Evolutionary conservation across 2,113 vertebrate genomes (phyloP).

Genomic region (Labrus mixtus): DNA sequence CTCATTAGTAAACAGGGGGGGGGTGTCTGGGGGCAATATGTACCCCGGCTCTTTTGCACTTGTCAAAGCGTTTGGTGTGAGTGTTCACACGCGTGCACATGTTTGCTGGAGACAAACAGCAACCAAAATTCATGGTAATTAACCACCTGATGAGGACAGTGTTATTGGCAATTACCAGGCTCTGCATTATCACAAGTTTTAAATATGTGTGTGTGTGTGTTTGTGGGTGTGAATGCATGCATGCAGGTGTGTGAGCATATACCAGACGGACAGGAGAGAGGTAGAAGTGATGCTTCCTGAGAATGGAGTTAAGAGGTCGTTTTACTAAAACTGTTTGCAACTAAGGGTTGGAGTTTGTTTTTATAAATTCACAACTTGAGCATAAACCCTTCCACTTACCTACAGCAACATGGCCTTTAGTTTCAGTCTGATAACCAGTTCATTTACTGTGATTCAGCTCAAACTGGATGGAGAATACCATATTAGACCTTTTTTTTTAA

Average conservation of each 20-base stretch:
- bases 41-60: conserved; percentile 52
- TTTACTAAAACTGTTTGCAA: background rate
- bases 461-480: no score
- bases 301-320: conserved; percentile 11
- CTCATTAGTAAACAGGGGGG: conserved; percentile 64
- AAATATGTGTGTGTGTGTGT: conserved; percentile 26
- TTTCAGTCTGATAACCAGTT: no score
- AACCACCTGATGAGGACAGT: conserved; percentile 79
- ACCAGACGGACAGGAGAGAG: conserved; percentile 4
- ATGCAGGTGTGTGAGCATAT: conserved; percentile 33
- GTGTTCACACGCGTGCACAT: conserved; percentile 20
- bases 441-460: no score
- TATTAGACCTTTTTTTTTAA: no score
- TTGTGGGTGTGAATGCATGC: conserved; percentile 19
- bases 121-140: conserved; percentile 80
- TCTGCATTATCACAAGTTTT: conserved; percentile 71
- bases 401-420: no score
- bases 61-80: conserved; percentile 55
- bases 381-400: no score
- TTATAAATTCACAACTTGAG: no score
- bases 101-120: conserved; percentile 68
- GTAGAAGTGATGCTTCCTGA: background rate
- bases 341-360: no score
- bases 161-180: conserved; percentile 81
- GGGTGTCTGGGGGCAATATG: conserved; percentile 51